Evolutionary conservation across 2,113 vertebrate species (phyloP), one percentile per base, ranked within the genome.

Genomic region (Cheilinus undulatus): DNA sequence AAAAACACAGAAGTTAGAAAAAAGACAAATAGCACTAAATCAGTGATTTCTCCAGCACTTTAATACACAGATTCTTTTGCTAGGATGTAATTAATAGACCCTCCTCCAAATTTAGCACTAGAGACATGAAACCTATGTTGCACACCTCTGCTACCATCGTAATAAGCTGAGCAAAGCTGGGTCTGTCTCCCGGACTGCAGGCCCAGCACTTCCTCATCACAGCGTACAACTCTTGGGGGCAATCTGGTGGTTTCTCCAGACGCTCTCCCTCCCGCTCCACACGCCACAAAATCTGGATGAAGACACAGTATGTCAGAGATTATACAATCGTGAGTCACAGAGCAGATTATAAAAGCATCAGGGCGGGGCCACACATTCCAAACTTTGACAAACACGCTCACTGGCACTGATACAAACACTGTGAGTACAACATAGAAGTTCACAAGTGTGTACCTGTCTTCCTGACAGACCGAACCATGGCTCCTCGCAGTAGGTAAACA

Each of bases 401-500:
- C 0, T 2, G 53, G 9, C 40, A 52, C 1, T 19, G 17, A 40
- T 11, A 30, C 48, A 84, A 63, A 42, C n/a, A 65, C 0, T 0
- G 26, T 32, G 22, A 69, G 24, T 8, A 20, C 0, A 64, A 26
- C 11, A 62, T 27, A 51, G 9, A 19, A 11, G 3, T 1, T 15
- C 40, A 66, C 61, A 73, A 45, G 59, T 0, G 2, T 43, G 64
- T 73, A 96, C 95, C 95, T 96, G 93, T 77, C 93, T 88, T 32
- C 93, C 95, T 0, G 91, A 90, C 24, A 94, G 71, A 0, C 95
- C 94, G 50, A 95, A 85, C 96, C 96, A 97, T 12, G 96, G 96
- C 63, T 97, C 96, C 73, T 97, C 92, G 2, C 95, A 95, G 78
- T 94, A 94, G 1, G 95, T 95, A 70, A 97, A 97, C 96, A 97